Conservation (phyloP, 2,113 vertebrate genomes). For the Orientallactaga bullata region DNA sequence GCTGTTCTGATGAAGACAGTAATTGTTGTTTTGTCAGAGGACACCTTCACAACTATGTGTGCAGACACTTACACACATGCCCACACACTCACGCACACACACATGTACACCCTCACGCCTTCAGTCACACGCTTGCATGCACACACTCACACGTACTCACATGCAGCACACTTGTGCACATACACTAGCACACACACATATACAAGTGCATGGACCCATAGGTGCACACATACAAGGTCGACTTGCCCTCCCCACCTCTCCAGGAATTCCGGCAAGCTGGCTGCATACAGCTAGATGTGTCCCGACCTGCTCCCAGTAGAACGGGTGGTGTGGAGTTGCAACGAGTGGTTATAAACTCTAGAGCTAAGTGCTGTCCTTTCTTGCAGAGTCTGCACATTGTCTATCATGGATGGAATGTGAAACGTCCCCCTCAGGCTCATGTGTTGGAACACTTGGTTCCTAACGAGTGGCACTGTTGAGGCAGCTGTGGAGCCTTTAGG, state of each 20-base stretch:
- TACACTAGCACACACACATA: not conserved
- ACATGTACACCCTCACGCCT: too few species aligned
- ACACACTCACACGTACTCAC: too few species aligned
- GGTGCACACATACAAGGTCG: too few species aligned
- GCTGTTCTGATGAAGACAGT: too few species aligned
- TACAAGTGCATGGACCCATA: too few species aligned
- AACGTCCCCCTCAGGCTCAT: too few species aligned
- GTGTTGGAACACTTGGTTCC: not conserved
- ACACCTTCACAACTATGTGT: too few species aligned
- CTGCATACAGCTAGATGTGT: not conserved
- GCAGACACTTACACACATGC: not conserved
- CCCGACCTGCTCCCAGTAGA: not conserved
- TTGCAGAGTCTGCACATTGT: too few species aligned
- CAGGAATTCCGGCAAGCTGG: not conserved
- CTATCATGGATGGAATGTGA: too few species aligned
- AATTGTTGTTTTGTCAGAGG: too few species aligned
- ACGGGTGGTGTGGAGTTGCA: not conserved
- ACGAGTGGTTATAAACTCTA: too few species aligned
- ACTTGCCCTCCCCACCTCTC: not conserved
- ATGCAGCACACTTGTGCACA: not conserved
- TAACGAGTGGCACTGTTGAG: not conserved
- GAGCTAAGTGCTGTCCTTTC: not conserved
- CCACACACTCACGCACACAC: rapidly evolving
- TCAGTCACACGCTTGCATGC: too few species aligned
- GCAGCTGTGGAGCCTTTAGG: not conserved